Conservation (phyloP, 1,140 invertebrate genomes). For the Cydia pomonella region DNA sequence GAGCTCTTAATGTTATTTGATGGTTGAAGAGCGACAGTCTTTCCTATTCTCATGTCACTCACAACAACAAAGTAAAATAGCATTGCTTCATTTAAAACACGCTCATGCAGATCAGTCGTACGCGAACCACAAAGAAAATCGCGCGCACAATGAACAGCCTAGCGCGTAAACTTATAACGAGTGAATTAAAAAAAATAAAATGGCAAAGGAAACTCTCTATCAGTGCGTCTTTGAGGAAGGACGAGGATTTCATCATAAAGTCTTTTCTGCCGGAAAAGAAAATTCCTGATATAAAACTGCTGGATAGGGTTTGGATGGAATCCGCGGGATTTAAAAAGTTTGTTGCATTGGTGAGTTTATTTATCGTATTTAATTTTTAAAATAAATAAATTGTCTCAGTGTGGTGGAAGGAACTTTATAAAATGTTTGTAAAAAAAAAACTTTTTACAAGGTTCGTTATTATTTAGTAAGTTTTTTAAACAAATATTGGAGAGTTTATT, state of each 20-base stretch:
- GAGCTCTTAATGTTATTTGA: no score
- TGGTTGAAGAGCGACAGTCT: neutral
- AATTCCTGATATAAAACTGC: slow-evolving; percentile 58
- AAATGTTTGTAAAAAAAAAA: no score
- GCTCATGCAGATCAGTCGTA: slow-evolving; percentile 40
- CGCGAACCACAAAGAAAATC: slow-evolving; percentile 40
- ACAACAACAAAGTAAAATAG: neutral
- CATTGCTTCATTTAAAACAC: neutral
- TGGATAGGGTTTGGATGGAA: slow-evolving; percentile 59
- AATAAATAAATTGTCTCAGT: no score
- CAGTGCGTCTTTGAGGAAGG: slow-evolving; percentile 50
- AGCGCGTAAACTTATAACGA: slow-evolving; percentile 60
- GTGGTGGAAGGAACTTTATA: no score
- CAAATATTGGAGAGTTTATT: no score
- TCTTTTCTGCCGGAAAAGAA: slow-evolving; percentile 58
- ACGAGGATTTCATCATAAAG: slow-evolving; percentile 60
- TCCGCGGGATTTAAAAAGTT: slow-evolving; percentile 53
- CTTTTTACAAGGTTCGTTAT: no score
- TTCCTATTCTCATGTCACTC: neutral
- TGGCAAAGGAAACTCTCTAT: slow-evolving; percentile 54
- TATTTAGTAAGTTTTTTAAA: no score
- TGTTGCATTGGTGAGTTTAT: slow-evolving; percentile 65
- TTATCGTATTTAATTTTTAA: slow-evolving; percentile 27
- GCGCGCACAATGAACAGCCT: slow-evolving; percentile 53
- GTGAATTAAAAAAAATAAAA: slow-evolving; percentile 62